Evolutionary conservation across 2,888 invertebrate genomes (phyloP).

Genomic region (Hirtodrosophila histrioides): DNA sequence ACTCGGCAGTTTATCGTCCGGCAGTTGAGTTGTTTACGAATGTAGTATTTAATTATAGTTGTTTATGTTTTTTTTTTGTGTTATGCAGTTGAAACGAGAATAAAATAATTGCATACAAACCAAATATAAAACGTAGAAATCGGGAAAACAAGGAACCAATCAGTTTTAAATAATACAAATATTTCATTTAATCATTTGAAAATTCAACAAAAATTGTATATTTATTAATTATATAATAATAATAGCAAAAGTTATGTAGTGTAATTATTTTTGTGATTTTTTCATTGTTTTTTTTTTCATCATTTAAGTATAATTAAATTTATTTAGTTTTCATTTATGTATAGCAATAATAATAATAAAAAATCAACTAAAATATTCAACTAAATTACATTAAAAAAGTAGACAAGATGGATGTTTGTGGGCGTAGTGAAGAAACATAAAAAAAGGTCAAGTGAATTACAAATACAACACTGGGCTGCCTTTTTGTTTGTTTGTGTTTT

Average conservation of each 20-base stretch:
- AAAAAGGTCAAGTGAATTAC: conserved; percentile 12
- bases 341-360: conserved; percentile 70
- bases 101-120: conserved; percentile 39
- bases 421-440: conserved; percentile 37
- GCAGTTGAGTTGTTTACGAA: conserved; percentile 24
- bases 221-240: conserved; percentile 76
- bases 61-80: conserved; percentile 21
- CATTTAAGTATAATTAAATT: conserved; percentile 71
- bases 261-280: conserved; percentile 52
- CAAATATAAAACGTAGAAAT: conserved; percentile 27
- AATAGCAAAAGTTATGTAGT: conserved; percentile 70
- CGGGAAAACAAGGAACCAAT: conserved; percentile 38
- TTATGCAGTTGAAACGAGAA: conserved; percentile 44
- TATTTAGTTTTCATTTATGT: conserved; percentile 61
- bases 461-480: conserved; percentile 51
- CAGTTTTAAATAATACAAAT: conserved; percentile 76
- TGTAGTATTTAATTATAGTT: conserved; percentile 8
- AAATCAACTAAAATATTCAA: conserved; percentile 84
- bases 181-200: conserved; percentile 83
- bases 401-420: conserved; percentile 63
- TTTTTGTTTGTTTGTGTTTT: conserved; percentile 22
- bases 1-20: conserved; percentile 72
- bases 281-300: conserved; percentile 35
- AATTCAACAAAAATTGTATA: conserved; percentile 83
- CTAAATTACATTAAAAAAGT: conserved; percentile 83